Percentiles rank a stretch among this genome's conserved stretches.
Evolutionary conservation across 2,113 vertebrate genomes (phyloP).

Genomic region (Patagioenas fasciata): DNA sequence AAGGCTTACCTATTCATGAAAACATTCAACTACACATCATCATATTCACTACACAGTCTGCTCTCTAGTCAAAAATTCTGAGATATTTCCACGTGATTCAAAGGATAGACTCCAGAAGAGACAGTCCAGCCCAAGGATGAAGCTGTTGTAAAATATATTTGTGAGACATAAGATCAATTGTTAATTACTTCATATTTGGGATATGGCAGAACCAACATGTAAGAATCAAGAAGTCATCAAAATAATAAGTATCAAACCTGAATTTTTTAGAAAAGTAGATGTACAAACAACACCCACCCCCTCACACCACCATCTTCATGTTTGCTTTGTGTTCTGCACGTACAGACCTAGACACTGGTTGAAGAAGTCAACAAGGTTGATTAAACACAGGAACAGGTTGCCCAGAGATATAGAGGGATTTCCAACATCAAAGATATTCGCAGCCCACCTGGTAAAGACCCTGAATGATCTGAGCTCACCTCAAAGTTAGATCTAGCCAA

Average conservation of each 20-base stretch:
- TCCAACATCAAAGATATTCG: background rate
- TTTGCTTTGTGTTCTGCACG: background rate
- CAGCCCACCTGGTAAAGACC: background rate
- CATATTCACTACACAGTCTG: background rate
- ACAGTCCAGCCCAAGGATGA: background rate
- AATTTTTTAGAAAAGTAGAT: background rate
- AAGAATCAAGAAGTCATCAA: background rate
- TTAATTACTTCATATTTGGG: background rate
- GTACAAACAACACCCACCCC: accelerated
- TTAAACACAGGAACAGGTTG: background rate
- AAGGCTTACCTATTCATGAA: background rate
- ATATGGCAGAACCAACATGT: background rate
- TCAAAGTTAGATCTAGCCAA: background rate
- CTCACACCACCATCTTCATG: accelerated
- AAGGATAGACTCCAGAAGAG: background rate
- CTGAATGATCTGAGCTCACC: background rate
- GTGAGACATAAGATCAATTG: background rate
- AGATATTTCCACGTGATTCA: background rate
- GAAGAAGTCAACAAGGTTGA: background rate
- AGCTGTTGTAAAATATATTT: background rate
- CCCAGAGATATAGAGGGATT: background rate
- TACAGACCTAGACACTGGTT: background rate
- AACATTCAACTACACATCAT: background rate
- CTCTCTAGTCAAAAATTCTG: background rate
- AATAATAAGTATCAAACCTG: background rate